Evolutionary conservation across 1,140 invertebrate species (phyloP).

Genomic region (Drosophila athabasca): DNA sequence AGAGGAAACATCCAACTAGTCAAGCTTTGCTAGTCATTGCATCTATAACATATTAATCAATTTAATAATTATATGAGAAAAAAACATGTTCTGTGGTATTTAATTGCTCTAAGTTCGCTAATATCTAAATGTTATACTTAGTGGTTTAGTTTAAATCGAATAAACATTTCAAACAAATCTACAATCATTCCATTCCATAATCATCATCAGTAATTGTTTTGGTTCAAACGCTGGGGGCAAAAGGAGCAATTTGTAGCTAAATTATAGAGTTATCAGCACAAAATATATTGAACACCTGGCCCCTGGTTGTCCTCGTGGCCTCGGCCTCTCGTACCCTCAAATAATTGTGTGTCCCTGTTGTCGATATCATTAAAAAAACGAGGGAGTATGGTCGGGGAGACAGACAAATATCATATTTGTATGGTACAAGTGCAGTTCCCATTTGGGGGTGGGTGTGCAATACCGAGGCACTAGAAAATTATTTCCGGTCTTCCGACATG

Average conservation of each 20-base stretch:
- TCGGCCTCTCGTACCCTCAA: conserved; percentile 9
- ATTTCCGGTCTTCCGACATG: conserved; percentile 80
- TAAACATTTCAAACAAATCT: conserved; percentile 59
- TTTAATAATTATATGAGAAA: conserved; percentile 53
- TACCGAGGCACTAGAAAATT: conserved; percentile 68
- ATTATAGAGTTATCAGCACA: conserved; percentile 73
- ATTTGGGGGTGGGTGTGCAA: conserved; percentile 50
- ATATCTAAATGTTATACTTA: conserved; percentile 80
- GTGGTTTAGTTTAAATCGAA: conserved; percentile 76
- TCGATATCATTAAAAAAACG: conserved; percentile 65
- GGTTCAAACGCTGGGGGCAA: conserved; percentile 62
- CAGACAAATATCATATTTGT: conserved; percentile 45
- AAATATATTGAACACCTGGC: conserved; percentile 79
- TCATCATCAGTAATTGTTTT: conserved; percentile 40
- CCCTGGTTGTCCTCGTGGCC: conserved; percentile 44
- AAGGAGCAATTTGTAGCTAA: conserved; percentile 56
- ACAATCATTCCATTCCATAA: background rate
- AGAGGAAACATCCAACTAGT: conserved; percentile 50
- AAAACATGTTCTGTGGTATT: conserved; percentile 81
- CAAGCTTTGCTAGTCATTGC: conserved; percentile 57
- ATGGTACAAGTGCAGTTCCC: conserved; percentile 61
- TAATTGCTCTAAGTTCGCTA: conserved; percentile 81
- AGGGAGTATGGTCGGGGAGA: conserved; percentile 4
- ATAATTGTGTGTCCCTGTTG: conserved; percentile 18
- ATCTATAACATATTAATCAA: conserved; percentile 47